Conservation (phyloP, 2,888 invertebrate genomes). For the Dugesia japonica region DNA sequence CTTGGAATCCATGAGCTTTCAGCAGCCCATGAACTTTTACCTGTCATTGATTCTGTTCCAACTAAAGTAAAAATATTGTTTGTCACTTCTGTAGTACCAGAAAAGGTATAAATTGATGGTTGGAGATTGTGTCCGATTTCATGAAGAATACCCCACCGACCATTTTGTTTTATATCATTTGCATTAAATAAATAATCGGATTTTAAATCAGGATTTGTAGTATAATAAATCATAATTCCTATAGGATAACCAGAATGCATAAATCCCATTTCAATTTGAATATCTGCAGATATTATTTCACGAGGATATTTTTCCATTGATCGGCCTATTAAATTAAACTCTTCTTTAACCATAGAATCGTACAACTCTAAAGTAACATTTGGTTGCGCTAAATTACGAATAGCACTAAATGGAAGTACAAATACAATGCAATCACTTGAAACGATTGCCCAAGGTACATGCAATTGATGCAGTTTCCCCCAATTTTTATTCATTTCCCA, state of each 20-base stretch:
- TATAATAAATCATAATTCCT: slow-evolving; percentile 32
- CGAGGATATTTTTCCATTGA: slow-evolving; percentile 21
- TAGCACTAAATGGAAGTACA: not conserved
- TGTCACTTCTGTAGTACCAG: slow-evolving; percentile 37
- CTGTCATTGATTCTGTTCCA: not conserved
- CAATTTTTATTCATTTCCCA: not conserved
- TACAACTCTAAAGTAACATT: not conserved
- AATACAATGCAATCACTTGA: slow-evolving; percentile 9
- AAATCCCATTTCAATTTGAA: slow-evolving; percentile 35
- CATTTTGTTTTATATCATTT: slow-evolving; percentile 25
- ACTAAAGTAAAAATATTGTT: slow-evolving; percentile 37
- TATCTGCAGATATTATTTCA: slow-evolving; percentile 30
- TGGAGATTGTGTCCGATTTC: slow-evolving; percentile 39
- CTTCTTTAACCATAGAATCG: not conserved
- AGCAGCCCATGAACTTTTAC: not conserved
- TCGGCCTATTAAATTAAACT: slow-evolving; percentile 27
- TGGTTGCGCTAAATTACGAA: not conserved
- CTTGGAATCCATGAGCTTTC: not conserved
- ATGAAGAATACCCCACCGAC: slow-evolving; percentile 38
- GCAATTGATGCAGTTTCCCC: not conserved
- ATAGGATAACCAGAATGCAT: slow-evolving; percentile 38
- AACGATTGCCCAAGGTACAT: not conserved
- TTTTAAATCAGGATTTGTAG: not conserved
- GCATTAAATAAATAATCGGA: not conserved
- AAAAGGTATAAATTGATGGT: slow-evolving; percentile 37